These are phyloP conservation scores for Bubalus kerabau DNA, from an alignment of 2,113 vertebrate species.

Conservation along the genomic window DNA sequence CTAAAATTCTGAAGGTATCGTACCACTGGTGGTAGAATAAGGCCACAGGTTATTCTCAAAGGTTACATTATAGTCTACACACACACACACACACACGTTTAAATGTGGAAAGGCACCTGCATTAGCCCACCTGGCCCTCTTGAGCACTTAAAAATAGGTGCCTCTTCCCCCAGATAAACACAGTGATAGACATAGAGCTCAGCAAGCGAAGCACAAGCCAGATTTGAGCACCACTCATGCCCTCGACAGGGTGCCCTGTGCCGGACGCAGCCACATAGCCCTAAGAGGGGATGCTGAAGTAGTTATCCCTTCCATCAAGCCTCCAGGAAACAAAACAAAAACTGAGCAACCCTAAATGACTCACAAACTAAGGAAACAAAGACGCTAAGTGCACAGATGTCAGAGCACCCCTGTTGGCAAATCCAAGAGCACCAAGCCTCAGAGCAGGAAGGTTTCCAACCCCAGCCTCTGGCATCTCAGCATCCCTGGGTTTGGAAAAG, in stretches of 20 bases:
- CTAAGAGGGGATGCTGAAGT: fast-evolving
- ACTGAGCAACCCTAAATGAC: background rate
- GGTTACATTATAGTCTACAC: background rate
- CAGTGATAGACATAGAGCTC: background rate
- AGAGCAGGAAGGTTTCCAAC: background rate
- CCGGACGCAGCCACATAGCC: too few species aligned
- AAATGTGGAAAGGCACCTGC: background rate
- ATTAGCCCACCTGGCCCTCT: background rate
- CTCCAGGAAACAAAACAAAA: background rate
- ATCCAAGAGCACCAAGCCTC: background rate
- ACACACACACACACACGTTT: background rate
- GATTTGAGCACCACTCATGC: background rate
- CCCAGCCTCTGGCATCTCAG: background rate
- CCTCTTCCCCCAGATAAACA: background rate
- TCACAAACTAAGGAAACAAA: background rate
- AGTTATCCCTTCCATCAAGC: background rate
- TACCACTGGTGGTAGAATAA: background rate
- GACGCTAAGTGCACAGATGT: background rate
- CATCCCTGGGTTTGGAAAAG: background rate
- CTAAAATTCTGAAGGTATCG: background rate
- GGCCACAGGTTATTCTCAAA: background rate
- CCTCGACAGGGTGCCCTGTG: background rate
- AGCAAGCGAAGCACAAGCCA: background rate
- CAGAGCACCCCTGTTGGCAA: background rate
- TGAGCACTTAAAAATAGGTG: background rate